A percentile compares a stretch with the other conserved stretches of the same genome.
Evolutionary conservation across 2,888 invertebrate species (phyloP).

Genomic region (Patella pellucida): DNA sequence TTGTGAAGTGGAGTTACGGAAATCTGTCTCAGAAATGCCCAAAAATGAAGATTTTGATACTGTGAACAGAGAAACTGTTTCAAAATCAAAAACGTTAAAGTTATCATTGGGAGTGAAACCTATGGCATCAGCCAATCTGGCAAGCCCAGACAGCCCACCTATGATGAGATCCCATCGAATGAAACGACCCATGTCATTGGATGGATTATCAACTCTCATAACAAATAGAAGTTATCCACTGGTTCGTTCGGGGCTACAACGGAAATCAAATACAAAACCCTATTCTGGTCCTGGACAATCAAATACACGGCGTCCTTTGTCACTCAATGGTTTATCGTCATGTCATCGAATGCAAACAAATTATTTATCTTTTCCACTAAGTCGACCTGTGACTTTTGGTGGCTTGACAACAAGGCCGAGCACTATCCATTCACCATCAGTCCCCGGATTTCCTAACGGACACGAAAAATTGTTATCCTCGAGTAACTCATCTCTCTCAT

Average conservation of each 20-base stretch:
- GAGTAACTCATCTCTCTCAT: not conserved
- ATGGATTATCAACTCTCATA: not conserved
- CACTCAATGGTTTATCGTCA: constrained; percentile 18
- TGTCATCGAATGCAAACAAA: constrained; percentile 25
- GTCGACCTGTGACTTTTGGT: constrained; percentile 20
- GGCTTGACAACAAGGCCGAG: not conserved
- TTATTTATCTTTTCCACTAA: constrained; percentile 23
- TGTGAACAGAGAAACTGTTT: not conserved
- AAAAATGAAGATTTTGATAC: constrained; percentile 2
- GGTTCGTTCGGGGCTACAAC: not conserved
- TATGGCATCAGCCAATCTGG: not conserved
- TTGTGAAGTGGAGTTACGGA: constrained; percentile 3
- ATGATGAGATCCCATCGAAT: not conserved
- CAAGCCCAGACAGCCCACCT: constrained; percentile 7
- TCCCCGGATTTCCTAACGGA: not conserved
- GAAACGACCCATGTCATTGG: constrained; percentile 10
- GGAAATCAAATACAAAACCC: constrained; percentile 1
- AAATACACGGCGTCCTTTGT: constrained; percentile 1
- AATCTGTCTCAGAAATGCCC: not conserved
- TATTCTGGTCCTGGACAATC: constrained; percentile 4
- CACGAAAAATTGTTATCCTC: not conserved
- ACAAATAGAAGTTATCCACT: not conserved
- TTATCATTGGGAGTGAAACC: not conserved
- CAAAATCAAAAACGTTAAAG: not conserved
- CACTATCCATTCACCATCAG: not conserved